A percentile compares a stretch with the other conserved stretches of the same genome.
phyloP scores from a whole-genome alignment of 2,888 invertebrate genomes.

The Callimorpha dominula region DNA sequence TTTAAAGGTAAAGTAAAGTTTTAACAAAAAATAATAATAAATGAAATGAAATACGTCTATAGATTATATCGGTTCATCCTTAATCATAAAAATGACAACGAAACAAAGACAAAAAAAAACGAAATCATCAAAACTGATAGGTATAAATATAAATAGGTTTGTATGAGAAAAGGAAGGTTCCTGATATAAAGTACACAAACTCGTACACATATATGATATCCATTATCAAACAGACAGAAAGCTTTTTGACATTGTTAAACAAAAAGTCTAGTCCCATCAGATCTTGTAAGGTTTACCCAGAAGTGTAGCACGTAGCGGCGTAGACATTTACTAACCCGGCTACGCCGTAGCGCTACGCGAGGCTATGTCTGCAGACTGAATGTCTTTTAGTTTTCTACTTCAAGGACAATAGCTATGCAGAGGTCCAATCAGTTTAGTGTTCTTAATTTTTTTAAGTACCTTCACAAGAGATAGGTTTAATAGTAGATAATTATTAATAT shows the following conservation, averaged over 20 bases:
- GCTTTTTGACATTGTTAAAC: neutral
- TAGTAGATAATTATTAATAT: neutral
- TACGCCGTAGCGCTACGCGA: constrained; percentile 40
- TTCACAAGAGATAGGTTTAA: constrained; percentile 15
- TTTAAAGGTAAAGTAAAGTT: no score
- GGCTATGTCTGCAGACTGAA: constrained; percentile 35
- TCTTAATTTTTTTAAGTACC: constrained; percentile 14
- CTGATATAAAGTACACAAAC: neutral
- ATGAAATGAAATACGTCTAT: no score
- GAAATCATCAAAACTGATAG: no score
- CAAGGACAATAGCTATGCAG: constrained; percentile 38
- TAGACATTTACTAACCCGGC: constrained; percentile 35
- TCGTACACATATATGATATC: neutral
- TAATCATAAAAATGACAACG: no score
- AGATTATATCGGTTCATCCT: no score
- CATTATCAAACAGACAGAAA: neutral
- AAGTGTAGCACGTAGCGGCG: constrained; percentile 22
- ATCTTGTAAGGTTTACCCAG: neutral
- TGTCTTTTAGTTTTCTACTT: constrained; percentile 35
- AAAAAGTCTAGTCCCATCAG: neutral
- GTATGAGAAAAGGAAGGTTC: neutral
- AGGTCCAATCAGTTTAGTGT: constrained; percentile 27
- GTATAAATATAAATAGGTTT: no score
- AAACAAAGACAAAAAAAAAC: no score
- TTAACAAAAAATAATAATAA: no score